Conservation (phyloP, 2,113 vertebrate genomes). For the Sebastes fasciatus region DNA sequence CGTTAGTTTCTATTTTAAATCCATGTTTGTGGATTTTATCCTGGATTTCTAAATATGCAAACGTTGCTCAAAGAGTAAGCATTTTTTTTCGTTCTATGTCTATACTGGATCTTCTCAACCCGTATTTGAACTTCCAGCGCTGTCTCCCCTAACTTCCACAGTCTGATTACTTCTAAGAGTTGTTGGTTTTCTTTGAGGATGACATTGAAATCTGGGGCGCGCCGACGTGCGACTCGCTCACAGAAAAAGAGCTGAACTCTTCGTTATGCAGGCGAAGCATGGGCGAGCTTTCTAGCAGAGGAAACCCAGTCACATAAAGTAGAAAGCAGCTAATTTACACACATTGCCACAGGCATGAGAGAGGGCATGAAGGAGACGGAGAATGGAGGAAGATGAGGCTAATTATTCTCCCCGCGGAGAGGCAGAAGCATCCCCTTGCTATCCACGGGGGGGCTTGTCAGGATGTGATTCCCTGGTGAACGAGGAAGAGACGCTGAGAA, state of each 20-base stretch:
- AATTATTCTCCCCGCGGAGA: conserved; percentile 61
- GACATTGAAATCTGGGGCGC: conserved; percentile 49
- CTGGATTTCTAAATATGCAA: conserved; percentile 7
- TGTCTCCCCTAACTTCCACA: conserved; percentile 3
- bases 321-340: conserved; percentile 45
- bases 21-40: background rate
- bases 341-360: conserved; percentile 57
- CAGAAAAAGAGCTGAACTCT: conserved; percentile 47
- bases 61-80: background rate
- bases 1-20: background rate
- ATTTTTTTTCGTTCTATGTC: background rate
- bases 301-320: conserved; percentile 21
- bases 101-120: background rate
- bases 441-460: conserved; percentile 35
- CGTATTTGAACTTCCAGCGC: background rate
- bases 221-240: background rate
- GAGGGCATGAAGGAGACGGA: conserved; percentile 17
- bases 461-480: conserved; percentile 40
- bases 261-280: conserved; percentile 28
- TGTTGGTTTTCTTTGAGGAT: conserved; percentile 46
- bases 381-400: conserved; percentile 46
- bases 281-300: conserved; percentile 27
- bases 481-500: conserved; percentile 12
- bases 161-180: conserved; percentile 12
- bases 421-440: conserved; percentile 30